Conservation (phyloP, 2,797 vertebrate species). For the Etheostoma perlongum region DNA sequence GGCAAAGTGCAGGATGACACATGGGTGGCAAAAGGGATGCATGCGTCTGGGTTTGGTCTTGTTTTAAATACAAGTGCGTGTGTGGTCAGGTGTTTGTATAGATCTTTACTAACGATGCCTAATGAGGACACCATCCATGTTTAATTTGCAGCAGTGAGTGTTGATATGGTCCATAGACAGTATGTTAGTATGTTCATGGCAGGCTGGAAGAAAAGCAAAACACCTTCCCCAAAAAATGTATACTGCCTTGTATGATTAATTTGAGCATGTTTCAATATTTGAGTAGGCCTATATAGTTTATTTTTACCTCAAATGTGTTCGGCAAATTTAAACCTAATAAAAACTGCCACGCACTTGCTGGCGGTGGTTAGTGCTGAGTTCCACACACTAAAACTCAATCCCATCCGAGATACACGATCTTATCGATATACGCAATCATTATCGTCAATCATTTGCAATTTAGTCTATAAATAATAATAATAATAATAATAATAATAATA, state of each 20-base stretch:
- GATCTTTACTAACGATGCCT: background rate
- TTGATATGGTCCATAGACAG: background rate
- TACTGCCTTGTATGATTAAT: background rate
- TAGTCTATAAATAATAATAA: no score
- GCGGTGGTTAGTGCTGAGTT: background rate
- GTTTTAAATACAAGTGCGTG: conserved; percentile 5
- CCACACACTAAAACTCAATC: background rate
- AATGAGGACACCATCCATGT: background rate
- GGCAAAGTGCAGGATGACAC: conserved; percentile 38
- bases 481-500: no score
- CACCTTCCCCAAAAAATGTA: background rate
- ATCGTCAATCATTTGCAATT: no score
- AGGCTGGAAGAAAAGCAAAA: background rate
- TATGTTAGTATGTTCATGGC: background rate
- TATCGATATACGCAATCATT: no score
- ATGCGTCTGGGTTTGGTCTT: conserved; percentile 8
- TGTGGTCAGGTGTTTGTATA: background rate
- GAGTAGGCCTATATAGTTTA: background rate
- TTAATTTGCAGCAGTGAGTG: background rate
- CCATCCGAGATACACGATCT: background rate
- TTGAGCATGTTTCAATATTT: no score
- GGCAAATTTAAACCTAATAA: background rate
- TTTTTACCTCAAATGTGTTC: background rate
- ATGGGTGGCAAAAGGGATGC: conserved; percentile 9
- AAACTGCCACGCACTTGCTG: no score